A percentile compares a stretch with the other conserved stretches of the same genome.
Conservation (phyloP, 2,113 vertebrate species). For the Carlito syrichta region DNA sequence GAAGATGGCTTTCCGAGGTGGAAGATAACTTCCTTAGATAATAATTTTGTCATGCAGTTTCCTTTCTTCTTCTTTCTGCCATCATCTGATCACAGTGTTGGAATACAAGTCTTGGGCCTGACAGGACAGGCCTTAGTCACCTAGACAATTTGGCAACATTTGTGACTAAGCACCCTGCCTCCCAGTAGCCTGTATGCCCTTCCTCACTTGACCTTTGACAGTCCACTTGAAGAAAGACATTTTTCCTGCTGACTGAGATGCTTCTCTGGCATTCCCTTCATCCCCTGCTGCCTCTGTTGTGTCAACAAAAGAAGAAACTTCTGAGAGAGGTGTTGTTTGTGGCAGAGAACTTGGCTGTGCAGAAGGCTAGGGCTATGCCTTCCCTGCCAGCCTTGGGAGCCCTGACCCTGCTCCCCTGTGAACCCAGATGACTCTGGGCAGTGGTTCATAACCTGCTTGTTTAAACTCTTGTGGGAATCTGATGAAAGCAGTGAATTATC, state of each 20-base stretch:
- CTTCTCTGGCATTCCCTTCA: neutral
- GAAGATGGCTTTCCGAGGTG: neutral
- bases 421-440: neutral
- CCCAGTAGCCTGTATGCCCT: neutral
- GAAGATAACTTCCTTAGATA: neutral
- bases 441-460: neutral
- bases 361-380: neutral
- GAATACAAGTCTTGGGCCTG: neutral
- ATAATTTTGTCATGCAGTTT: neutral
- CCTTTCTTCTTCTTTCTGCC: neutral
- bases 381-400: neutral
- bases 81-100: neutral
- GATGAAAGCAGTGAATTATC: neutral
- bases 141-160: neutral
- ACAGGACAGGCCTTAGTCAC: neutral
- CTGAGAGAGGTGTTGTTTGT: neutral
- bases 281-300: neutral
- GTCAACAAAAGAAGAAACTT: neutral
- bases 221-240: neutral
- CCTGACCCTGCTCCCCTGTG: neutral
- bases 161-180: too few relatives aligned
- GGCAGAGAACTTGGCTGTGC: neutral
- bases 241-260: neutral
- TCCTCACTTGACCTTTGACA: neutral
- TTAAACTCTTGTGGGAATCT: neutral